These are phyloP conservation scores for Geopemphigus sp. DNA, from an alignment of 1,140 invertebrate species.

Conservation along the genomic window DNA sequence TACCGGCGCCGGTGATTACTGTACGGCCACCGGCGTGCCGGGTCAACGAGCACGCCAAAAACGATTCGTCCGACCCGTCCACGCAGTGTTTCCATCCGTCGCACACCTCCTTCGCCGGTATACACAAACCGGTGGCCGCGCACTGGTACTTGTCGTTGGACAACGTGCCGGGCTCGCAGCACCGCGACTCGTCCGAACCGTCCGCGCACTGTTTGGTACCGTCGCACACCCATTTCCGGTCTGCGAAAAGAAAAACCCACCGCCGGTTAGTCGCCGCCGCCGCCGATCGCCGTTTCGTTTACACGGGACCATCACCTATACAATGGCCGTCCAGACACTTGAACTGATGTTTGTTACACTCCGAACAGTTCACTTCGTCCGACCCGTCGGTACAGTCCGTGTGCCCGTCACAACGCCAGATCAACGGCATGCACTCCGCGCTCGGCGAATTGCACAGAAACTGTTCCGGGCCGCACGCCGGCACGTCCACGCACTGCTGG, in stretches of 20 bases:
- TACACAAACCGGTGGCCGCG: slow-evolving; percentile 60
- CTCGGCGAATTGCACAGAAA: slow-evolving; percentile 69
- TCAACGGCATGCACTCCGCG: slow-evolving; percentile 74
- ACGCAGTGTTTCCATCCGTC: slow-evolving; percentile 68
- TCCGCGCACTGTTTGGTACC: slow-evolving; percentile 71
- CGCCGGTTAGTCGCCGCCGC: too few relatives aligned
- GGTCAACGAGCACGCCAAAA: slow-evolving; percentile 46
- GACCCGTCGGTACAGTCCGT: slow-evolving; percentile 79
- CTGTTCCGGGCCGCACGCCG: slow-evolving; percentile 72
- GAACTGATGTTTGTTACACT: slow-evolving; percentile 67
- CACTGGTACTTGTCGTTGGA: slow-evolving; percentile 61
- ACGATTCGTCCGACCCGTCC: slow-evolving; percentile 70
- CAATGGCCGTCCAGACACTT: slow-evolving; percentile 68
- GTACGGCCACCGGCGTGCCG: background rate
- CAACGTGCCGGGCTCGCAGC: slow-evolving; percentile 50
- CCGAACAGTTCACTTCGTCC: slow-evolving; percentile 73
- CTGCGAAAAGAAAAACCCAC: slow-evolving; percentile 52
- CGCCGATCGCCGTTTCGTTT: too few relatives aligned
- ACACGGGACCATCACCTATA: slow-evolving; percentile 68
- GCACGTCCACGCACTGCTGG: slow-evolving; percentile 67
- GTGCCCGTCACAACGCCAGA: slow-evolving; percentile 82
- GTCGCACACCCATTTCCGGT: slow-evolving; percentile 63
- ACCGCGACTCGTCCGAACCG: slow-evolving; percentile 69
- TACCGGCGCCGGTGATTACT: too few relatives aligned
- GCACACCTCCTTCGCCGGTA: slow-evolving; percentile 62